Conservation (phyloP, 2,797 vertebrate species). For the Benthosema pterotum region DNA sequence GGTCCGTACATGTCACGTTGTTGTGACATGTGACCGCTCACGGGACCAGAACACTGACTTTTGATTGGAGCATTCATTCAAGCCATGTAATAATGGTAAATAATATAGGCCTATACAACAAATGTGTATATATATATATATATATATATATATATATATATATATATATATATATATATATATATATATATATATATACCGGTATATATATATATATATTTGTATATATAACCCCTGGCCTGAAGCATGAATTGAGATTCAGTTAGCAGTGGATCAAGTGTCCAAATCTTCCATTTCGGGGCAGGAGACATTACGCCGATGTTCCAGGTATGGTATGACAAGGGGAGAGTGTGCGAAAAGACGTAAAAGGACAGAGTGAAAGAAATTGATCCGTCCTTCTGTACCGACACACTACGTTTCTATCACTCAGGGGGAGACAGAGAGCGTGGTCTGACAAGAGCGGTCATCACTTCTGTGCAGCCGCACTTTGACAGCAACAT, state of each 20-base stretch:
- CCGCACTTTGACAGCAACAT: constrained; percentile 76
- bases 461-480: constrained; percentile 78
- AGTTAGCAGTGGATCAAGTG: constrained; percentile 32
- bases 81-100: too few species aligned
- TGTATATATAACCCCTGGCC: neutral
- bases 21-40: too few species aligned
- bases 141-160: too few species aligned
- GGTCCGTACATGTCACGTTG: too few species aligned
- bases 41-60: too few species aligned
- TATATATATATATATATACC: too few species aligned
- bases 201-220: too few species aligned
- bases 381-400: constrained; percentile 72
- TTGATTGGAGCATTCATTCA: too few species aligned
- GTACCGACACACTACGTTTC: constrained; percentile 72
- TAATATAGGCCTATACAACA: too few species aligned
- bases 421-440: constrained; percentile 77
- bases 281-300: constrained; percentile 41
- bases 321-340: constrained; percentile 54
- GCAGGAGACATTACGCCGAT: constrained; percentile 44
- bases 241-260: constrained; percentile 56
- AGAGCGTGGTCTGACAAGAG: constrained; percentile 64
- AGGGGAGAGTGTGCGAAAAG: constrained; percentile 36
- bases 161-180: too few species aligned
- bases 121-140: too few species aligned
- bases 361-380: constrained; percentile 53